Base-by-base conservation (phyloP, 2,888 invertebrate genomes). In the Pimpla rufipes region DNA sequence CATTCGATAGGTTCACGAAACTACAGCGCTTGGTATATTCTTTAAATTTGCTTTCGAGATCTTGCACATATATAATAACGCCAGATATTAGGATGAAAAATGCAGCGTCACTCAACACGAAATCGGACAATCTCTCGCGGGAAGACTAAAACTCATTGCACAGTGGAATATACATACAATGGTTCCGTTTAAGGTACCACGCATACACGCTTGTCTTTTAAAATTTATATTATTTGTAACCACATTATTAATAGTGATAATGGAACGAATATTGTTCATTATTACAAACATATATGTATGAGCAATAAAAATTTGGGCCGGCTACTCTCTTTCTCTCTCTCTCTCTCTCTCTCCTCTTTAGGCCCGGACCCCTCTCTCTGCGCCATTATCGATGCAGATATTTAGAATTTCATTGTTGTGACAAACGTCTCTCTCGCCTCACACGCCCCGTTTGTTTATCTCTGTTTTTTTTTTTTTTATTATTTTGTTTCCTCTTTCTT, bases 341-440 rank as follows among this genome's bases (percentile, higher is more conserved):
- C 76, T 29, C 29, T 29, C 29, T 29, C 29, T 5, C 29, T n/a
- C 29, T 5, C 29, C 85, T 79, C 52, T 68, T 81, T 66, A 75
- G 70, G 70, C 64, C 66, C 64, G 75, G 45, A 70, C 79, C 70
- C n/a, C 29, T 29, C 16, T 79, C 50, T 74, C 90, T 88, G 88
- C 88, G 85, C 87, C 87, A 79, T 79, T 86, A 88, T 89, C 88
- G 90, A 91, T 90, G 91, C 89, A 90, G 90, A 90, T 85, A 93
- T 93, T 92, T 93, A 93, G 91, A 92, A 93, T 92, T 91, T 90
- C 88, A 90, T 89, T 89, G 87, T 86, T 86, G 88, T 89, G 86
- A 87, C 83, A 90, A 87, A 86, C 83, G 85, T 75, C 57, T 79
- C 70, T 83, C 55, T 73, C 67, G 52, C 50, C 50, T 85, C 66